A percentile compares a stretch with the other conserved stretches of the same genome.
These are phyloP conservation scores for Ceratothoa steindachneri DNA, from an alignment of 2,888 invertebrate species.

Conservation along the genomic window DNA sequence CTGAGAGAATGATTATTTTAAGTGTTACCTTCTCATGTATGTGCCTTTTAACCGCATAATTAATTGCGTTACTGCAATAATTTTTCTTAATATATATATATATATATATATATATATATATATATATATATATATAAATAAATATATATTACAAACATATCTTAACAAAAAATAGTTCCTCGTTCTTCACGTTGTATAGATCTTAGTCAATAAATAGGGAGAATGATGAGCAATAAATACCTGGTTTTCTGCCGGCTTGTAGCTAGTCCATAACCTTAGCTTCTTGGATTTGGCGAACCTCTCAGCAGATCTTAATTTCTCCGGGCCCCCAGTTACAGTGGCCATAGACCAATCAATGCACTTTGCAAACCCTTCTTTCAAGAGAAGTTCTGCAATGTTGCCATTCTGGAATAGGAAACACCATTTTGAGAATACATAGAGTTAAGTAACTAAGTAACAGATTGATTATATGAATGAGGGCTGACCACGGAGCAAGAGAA, in stretches of 20 bases:
- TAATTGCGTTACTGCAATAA: no score
- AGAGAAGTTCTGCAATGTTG: conserved; percentile 88
- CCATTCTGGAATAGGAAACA: no score
- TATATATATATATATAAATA: conserved; percentile 13
- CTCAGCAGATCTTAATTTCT: conserved; percentile 78
- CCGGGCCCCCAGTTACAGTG: conserved; percentile 73
- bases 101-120: conserved; percentile 15
- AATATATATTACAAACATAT: no score
- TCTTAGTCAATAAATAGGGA: neutral
- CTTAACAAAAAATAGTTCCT: no score
- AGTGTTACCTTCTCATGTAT: neutral
- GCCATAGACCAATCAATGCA: conserved; percentile 92
- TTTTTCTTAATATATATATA: conserved; percentile 11
- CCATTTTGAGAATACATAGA: no score
- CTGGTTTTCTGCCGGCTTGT: conserved; percentile 68
- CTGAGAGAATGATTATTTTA: no score
- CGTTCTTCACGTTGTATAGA: conserved; percentile 11
- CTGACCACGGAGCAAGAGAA: no score
- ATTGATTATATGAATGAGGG: no score
- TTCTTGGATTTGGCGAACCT: conserved; percentile 80
- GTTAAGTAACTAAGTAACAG: no score
- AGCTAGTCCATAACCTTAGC: conserved; percentile 86
- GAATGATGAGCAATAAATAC: conserved; percentile 48
- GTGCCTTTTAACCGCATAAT: neutral
- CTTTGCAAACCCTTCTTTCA: conserved; percentile 85